A percentile compares a stretch with the other conserved stretches of the same genome.
phyloP scores from a whole-genome alignment of 2,888 invertebrate genomes.

The Campoplex capitator region DNA sequence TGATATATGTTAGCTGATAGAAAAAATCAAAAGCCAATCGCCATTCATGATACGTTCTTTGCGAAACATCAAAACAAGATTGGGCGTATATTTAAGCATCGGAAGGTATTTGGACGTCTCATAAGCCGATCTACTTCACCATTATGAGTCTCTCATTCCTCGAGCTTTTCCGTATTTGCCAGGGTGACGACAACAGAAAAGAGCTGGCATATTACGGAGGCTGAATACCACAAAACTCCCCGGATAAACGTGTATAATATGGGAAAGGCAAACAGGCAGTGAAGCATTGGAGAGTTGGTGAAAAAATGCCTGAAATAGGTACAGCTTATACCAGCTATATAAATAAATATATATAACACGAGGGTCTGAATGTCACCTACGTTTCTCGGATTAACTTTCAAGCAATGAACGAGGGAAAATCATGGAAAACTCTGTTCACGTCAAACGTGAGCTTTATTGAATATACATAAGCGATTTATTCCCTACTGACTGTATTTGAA shows the following conservation, averaged over 20 bases:
- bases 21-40: not conserved
- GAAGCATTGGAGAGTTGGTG: conserved; percentile 36
- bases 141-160: conserved; percentile 43
- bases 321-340: not conserved
- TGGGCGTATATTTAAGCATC: conserved; percentile 33
- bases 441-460: not conserved
- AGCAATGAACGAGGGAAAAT: not conserved
- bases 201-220: conserved; percentile 51
- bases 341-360: not conserved
- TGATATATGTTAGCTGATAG: not conserved
- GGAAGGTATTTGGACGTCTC: conserved; percentile 55
- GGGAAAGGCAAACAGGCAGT: conserved; percentile 76
- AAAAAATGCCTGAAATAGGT: conserved; percentile 33
- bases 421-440: not conserved
- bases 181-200: conserved; percentile 39
- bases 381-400: conserved; percentile 24
- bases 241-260: conserved; percentile 74
- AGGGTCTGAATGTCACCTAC: not conserved
- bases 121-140: conserved; percentile 74
- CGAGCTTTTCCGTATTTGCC: conserved; percentile 65
- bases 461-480: not conserved
- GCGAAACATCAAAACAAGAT: not conserved
- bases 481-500: not conserved
- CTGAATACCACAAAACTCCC: conserved; percentile 70
- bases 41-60: not conserved